Conservation (phyloP, 2,113 vertebrate species). For the Lasiurus cinereus region DNA sequence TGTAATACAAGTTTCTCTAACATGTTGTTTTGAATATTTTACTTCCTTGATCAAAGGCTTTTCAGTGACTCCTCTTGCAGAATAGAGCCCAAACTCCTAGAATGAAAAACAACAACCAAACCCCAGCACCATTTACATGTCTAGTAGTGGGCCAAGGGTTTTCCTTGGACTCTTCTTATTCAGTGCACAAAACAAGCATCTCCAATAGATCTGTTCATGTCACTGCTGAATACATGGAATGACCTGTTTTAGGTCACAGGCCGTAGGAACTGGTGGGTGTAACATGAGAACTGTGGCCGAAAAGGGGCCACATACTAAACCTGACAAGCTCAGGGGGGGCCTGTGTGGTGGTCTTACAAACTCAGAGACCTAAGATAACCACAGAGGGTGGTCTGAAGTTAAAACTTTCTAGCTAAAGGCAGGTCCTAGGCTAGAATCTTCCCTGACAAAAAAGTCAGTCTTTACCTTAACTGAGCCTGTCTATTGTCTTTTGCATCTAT, state of each 20-base stretch:
- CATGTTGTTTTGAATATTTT: not conserved
- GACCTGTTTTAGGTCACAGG: not conserved
- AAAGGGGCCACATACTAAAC: not conserved
- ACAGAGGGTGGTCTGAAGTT: not conserved
- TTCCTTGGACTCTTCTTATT: not conserved
- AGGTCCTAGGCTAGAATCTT: not conserved
- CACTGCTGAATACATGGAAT: not conserved
- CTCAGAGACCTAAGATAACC: not conserved
- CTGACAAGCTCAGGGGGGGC: not conserved
- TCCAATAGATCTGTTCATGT: not conserved
- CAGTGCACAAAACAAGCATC: not conserved
- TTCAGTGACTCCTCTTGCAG: not conserved
- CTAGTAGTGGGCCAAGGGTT: not conserved
- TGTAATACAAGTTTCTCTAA: not conserved
- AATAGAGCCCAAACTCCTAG: not conserved
- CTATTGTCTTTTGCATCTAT: not conserved
- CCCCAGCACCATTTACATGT: not conserved
- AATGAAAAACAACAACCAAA: not conserved
- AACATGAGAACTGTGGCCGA: not conserved
- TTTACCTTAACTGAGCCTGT: not conserved
- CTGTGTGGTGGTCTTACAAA: not conserved
- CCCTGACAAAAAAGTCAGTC: not conserved
- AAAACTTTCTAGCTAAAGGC: not conserved
- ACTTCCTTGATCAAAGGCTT: slow-evolving; percentile 1
- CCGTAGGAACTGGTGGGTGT: not conserved